Conservation (phyloP, 2,888 invertebrate genomes). For the Chromoteleia sp. region DNA sequence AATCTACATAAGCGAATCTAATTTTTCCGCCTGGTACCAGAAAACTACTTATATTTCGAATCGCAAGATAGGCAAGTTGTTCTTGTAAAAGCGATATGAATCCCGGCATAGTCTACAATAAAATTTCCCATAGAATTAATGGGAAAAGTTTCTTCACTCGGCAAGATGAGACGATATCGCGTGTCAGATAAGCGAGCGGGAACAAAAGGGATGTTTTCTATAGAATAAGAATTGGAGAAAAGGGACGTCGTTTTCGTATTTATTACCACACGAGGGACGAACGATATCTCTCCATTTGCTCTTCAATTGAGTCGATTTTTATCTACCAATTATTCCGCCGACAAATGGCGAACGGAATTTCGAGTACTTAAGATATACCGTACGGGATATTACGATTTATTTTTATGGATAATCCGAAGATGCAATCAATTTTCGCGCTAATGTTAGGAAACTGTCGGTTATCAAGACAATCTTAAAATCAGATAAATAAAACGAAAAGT, state of each 20-base stretch:
- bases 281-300: constrained; percentile 72
- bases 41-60: constrained; percentile 50
- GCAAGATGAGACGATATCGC: constrained; percentile 65
- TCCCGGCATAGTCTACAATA: constrained; percentile 64
- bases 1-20: constrained; percentile 35
- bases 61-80: constrained; percentile 45
- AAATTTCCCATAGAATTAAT: constrained; percentile 76
- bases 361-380: constrained; percentile 49
- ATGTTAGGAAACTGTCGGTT: not conserved
- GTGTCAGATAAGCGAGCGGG: constrained; percentile 62
- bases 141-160: constrained; percentile 73
- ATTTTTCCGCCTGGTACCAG: constrained; percentile 26
- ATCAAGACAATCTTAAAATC: too few relatives aligned
- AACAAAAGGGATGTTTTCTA: constrained; percentile 70
- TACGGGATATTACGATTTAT: constrained; percentile 23
- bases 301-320: constrained; percentile 75
- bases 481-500: too few relatives aligned
- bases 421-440: not conserved
- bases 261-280: constrained; percentile 75
- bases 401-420: constrained; percentile 18
- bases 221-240: constrained; percentile 68
- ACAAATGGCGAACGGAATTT: constrained; percentile 62
- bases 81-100: constrained; percentile 58
- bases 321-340: constrained; percentile 72
- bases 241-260: constrained; percentile 76